Evolutionary conservation across 2,888 invertebrate species (phyloP), one percentile per base, ranked within the genome.

Genomic region (Calameuta filiformis): DNA sequence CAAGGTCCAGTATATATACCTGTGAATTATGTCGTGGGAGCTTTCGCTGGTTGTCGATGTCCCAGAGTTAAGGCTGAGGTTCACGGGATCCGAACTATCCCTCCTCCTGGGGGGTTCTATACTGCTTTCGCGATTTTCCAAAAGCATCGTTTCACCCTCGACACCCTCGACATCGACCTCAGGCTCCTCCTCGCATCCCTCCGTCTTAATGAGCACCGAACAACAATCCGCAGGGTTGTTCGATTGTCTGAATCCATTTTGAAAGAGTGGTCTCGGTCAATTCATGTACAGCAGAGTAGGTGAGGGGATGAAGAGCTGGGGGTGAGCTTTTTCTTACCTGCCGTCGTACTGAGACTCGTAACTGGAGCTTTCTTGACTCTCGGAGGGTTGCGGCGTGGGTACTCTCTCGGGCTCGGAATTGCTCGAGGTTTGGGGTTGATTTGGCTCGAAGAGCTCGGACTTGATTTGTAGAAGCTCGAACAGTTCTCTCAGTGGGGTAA

Each of bases 401-500:
- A 90, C 87, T 86, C 90, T 90, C 81, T 91, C 87, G n/a, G 89
- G 87, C 40, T 91, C 91, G 35, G 91, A 90, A 78, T 89, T 89
- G 71, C 86, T 87, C 74, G 90, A 89, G 78, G 89, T 88, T 77
- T 90, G 90, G 78, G 90, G 86, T 81, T 90, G 90, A 83, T 88
- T 91, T 3, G 91, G 89, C 82, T 90, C 90, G 84, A 90, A 92
- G 35, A 92, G 87, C 87, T 96, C 96, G 82, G 97, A 96, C 92
- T 96, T 96, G 84, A 97, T 97, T 93, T 97, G 96, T 87, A 97
- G 92, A 85, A 97, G 92, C 91, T 96, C 95, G 91, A 97, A 95
- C 78, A 97, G 92, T 91, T 97, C 97, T 92, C 96, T 95, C 93
- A 97, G 94, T 88, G 96, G 96, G 89, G 95, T 95, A 86, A 97